A percentile compares a stretch with the other conserved stretches of the same genome.
These are phyloP conservation scores for Zygogramma bicolorata DNA, from an alignment of 2,888 invertebrate genomes.

Conservation along the genomic window DNA sequence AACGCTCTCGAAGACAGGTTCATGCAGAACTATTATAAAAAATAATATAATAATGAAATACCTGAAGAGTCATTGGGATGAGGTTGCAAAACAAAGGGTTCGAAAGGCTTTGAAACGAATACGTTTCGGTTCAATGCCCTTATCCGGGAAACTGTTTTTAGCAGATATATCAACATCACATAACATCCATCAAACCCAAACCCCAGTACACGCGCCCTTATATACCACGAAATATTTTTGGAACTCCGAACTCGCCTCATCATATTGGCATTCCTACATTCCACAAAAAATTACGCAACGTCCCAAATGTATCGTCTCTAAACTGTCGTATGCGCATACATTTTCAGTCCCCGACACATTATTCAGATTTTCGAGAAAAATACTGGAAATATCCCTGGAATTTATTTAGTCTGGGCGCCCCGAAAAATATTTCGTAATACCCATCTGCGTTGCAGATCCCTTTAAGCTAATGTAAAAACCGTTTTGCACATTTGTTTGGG, in stretches of 20 bases:
- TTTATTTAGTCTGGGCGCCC: slow-evolving; percentile 9
- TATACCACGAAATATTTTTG: not conserved
- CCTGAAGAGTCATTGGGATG: too few relatives aligned
- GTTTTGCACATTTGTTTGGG: slow-evolving; percentile 48
- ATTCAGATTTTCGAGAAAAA: slow-evolving; percentile 45
- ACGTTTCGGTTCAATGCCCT: too few relatives aligned
- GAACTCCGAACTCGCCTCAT: not conserved
- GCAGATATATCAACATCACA: too few relatives aligned
- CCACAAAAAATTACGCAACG: slow-evolving; percentile 7
- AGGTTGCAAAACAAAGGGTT: too few relatives aligned
- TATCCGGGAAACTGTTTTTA: too few relatives aligned
- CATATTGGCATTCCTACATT: not conserved
- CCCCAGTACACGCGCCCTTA: too few relatives aligned
- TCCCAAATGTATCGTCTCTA: slow-evolving; percentile 6
- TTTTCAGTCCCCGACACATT: slow-evolving; percentile 32
- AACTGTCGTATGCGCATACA: slow-evolving; percentile 10
- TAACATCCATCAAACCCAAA: too few relatives aligned
- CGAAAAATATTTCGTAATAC: slow-evolving; percentile 39
- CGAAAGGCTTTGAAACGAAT: too few relatives aligned
- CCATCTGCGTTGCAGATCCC: slow-evolving; percentile 34
- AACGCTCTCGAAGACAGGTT: too few relatives aligned
- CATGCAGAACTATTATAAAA: too few relatives aligned
- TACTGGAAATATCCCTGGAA: slow-evolving; percentile 40
- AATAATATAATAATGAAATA: too few relatives aligned
- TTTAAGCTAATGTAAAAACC: slow-evolving; percentile 42